Evolutionary conservation across 1,140 invertebrate genomes (phyloP).

Genomic region (Cryptotermes secundus): DNA sequence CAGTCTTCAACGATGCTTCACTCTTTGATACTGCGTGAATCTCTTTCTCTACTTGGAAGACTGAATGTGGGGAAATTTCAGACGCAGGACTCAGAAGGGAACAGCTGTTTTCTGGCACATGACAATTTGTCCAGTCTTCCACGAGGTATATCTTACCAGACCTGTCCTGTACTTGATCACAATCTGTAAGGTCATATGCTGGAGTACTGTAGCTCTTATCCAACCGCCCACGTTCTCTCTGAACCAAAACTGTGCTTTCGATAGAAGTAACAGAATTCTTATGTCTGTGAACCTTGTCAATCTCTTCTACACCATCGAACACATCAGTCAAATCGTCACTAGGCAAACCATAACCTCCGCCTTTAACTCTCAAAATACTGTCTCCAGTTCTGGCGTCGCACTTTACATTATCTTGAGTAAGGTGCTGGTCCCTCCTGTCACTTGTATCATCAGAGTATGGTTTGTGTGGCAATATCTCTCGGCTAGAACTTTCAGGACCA

Average conservation of each 20-base stretch:
- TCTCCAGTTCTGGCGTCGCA: neutral
- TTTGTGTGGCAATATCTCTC: neutral
- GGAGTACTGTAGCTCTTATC: constrained; percentile 78
- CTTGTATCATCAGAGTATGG: no score
- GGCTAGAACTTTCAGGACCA: neutral
- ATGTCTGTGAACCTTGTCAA: neutral
- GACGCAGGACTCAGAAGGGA: neutral
- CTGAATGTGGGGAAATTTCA: no score
- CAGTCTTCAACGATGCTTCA: no score
- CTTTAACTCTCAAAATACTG: neutral
- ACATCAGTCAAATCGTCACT: neutral
- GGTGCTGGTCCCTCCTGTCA: no score
- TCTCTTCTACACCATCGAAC: neutral
- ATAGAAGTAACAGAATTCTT: no score
- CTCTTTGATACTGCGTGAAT: no score
- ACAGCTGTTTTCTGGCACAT: neutral
- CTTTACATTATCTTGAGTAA: no score
- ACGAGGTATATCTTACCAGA: no score
- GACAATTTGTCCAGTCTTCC: no score
- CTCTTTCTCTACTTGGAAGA: no score
- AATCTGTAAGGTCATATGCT: constrained; percentile 64
- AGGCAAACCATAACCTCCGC: neutral
- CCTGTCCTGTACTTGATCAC: neutral
- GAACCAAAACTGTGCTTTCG: no score
- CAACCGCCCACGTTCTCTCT: constrained; percentile 55